Evolutionary conservation across 1,140 invertebrate genomes (phyloP).

Genomic region (Colletes latitarsis): DNA sequence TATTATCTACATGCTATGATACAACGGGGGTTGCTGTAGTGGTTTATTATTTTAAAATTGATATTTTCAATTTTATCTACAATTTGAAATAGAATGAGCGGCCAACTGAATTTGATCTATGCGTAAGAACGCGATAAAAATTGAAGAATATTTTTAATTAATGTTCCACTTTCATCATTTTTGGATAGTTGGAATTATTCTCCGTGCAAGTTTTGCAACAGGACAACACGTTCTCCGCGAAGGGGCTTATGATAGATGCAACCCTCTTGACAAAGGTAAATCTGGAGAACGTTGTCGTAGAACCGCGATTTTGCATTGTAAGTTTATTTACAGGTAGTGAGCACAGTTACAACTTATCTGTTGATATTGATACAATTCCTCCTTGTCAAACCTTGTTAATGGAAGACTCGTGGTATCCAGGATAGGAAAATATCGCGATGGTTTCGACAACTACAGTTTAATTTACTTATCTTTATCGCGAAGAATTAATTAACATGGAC

Average conservation of each 20-base stretch:
- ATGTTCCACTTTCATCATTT: neutral
- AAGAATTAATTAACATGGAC: no score
- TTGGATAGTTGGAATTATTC: constrained; percentile 65
- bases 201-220: constrained; percentile 67
- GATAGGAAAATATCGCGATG: no score
- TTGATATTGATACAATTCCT: constrained; percentile 66
- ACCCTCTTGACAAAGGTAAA: constrained; percentile 62
- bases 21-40: no score
- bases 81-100: no score
- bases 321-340: constrained; percentile 52
- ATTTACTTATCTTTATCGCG: no score
- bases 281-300: neutral
- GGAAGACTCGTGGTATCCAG: neutral
- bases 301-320: neutral
- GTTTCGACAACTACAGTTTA: neutral
- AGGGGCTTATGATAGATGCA: constrained; percentile 55
- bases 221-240: constrained; percentile 58
- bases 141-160: no score
- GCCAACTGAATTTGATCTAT: no score
- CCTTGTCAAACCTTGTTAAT: neutral
- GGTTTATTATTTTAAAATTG: no score
- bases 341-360: constrained; percentile 60
- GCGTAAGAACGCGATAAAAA: neutral
- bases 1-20: no score
- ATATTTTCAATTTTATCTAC: no score